Evolutionary conservation across 2,888 invertebrate species (phyloP).

Genomic region (Alentia gelatinosa): DNA sequence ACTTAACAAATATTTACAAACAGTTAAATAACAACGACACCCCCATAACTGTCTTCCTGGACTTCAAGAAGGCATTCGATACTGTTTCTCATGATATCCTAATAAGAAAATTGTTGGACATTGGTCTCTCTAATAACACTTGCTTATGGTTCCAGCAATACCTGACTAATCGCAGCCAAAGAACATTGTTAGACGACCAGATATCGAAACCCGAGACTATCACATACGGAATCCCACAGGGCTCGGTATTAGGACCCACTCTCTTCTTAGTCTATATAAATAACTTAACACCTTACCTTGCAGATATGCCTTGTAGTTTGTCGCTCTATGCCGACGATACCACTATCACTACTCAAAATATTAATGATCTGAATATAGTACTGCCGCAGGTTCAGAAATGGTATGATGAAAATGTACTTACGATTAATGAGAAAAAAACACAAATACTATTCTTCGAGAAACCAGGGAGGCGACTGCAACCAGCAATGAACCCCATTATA

Average conservation of each 20-base stretch:
- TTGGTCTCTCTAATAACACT: neutral
- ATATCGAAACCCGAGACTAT: neutral
- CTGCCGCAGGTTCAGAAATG: neutral
- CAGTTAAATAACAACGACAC: neutral
- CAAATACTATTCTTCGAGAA: neutral
- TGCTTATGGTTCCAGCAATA: neutral
- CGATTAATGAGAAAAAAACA: neutral
- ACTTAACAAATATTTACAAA: neutral
- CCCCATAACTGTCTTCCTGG: neutral
- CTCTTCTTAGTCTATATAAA: neutral
- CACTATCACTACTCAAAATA: neutral
- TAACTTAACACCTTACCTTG: neutral
- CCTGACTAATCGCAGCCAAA: neutral
- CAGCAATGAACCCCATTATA: neutral
- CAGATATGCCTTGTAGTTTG: neutral
- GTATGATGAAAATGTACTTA: neutral
- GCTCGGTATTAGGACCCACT: neutral
- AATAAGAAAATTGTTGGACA: neutral
- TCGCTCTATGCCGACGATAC: neutral
- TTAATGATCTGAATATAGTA: neutral
- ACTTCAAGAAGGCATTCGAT: neutral
- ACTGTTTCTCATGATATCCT: neutral
- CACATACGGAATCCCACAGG: neutral
- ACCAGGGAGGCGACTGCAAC: no score
- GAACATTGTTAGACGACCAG: neutral